phyloP scores from a whole-genome alignment of 2,888 invertebrate genomes.

The Drosophila meridiana region DNA sequence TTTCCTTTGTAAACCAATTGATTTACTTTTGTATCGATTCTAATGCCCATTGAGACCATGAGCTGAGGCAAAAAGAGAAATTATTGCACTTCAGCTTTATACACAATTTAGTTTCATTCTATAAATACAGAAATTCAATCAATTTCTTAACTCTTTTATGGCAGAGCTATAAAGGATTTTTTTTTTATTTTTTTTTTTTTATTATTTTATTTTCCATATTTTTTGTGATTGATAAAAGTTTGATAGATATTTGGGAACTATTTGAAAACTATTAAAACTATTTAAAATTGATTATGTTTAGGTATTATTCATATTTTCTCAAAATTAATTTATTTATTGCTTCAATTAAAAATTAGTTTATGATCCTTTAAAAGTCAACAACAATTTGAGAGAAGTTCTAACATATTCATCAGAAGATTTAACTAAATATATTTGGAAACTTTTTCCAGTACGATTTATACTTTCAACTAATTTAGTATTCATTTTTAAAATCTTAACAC shows the following conservation, averaged over 20 bases:
- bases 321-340: background rate
- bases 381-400: too few relatives aligned
- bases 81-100: conserved; percentile 36
- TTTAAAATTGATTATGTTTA: too few relatives aligned
- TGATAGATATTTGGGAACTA: background rate
- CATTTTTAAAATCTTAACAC: background rate
- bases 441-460: background rate
- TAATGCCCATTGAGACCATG: conserved; percentile 12
- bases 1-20: conserved; percentile 16
- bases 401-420: background rate
- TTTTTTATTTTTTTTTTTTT: background rate
- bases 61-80: background rate
- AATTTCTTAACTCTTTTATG: background rate
- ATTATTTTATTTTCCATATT: background rate
- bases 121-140: background rate
- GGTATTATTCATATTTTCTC: too few relatives aligned
- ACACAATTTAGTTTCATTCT: background rate
- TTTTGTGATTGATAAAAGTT: background rate
- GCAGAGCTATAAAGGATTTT: background rate
- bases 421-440: background rate
- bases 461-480: background rate
- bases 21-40: conserved; percentile 13
- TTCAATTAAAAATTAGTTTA: too few relatives aligned
- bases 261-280: background rate
- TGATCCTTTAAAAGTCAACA: background rate